Percentiles rank a stretch among this genome's conserved stretches.
phyloP scores from a whole-genome alignment of 2,888 invertebrate genomes.

The Agonopterix heracliana region DNA sequence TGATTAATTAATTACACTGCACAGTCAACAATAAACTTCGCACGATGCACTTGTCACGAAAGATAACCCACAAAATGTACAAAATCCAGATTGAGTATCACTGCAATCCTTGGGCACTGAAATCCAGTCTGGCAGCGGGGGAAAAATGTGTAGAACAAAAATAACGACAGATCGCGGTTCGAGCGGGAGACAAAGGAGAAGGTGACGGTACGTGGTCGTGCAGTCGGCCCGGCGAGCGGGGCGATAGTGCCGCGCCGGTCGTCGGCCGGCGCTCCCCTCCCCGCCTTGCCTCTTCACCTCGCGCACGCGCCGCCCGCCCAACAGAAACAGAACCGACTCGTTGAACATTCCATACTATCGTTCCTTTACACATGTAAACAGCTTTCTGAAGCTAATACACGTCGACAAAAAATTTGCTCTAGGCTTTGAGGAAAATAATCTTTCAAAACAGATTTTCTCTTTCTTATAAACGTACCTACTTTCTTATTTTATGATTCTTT shows the following conservation, averaged over 20 bases:
- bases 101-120: conserved; percentile 72
- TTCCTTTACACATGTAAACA: conserved; percentile 54
- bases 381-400: conserved; percentile 49
- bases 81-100: conserved; percentile 46
- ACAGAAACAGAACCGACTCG: conserved; percentile 48
- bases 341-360: conserved; percentile 44
- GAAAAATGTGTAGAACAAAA: conserved; percentile 42
- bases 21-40: conserved; percentile 10
- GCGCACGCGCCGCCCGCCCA: conserved; percentile 57
- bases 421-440: conserved; percentile 10
- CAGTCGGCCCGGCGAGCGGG: conserved; percentile 44
- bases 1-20: not conserved
- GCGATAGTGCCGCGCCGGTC: conserved; percentile 53
- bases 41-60: conserved; percentile 15
- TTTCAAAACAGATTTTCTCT: conserved; percentile 7
- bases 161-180: conserved; percentile 50
- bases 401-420: conserved; percentile 27
- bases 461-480: not conserved
- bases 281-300: conserved; percentile 39
- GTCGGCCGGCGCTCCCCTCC: conserved; percentile 20
- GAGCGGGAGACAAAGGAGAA: conserved; percentile 52
- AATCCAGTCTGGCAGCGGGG: conserved; percentile 55
- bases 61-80: conserved; percentile 1
- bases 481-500: too few relatives aligned
- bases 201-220: conserved; percentile 25